Base-by-base conservation (phyloP, 2,888 invertebrate species). In the Agrenia bidenticulata region DNA sequence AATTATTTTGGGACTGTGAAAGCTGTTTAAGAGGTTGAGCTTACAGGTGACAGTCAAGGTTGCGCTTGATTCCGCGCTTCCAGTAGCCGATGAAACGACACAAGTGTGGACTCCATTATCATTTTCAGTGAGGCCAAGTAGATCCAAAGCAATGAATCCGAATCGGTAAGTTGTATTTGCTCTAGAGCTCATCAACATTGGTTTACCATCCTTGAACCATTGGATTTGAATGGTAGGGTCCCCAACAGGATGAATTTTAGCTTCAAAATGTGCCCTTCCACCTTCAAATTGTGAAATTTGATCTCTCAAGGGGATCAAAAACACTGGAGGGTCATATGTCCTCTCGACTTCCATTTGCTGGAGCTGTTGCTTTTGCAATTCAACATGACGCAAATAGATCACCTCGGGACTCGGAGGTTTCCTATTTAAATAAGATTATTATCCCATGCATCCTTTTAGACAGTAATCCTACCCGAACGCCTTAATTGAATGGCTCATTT, bases 191-290 rank as follows among this genome's bases (percentile, higher is more conserved):
- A 64, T 62, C 0, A 24, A 58, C 61, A 65, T 24, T 11, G 62
- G 94, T 95, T 93, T 79, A 93, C 93, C 85, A 81, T 97, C 94
- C 79, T 90, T 87, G 80, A 88, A 92, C 96, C 96, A 98, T 83
- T 96, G 94, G 77, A 97, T 92, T 78, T 88, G 88, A 93, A 97
- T 93, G 58, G 89, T 90, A 73, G 96, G 94, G 82, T 98, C 97
- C 76, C 95, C 95, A 78, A 95, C 92, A 76, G 97, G 97, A 82
- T 93, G 92, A 82, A 97, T 91, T 81, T 94, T 89, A 80, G 95
- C 96, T 84, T 98, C 97, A 84, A 98, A 94, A 84, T 96, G 94
- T 78, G 94, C 88, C 79, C 92, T 88, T 79, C 92, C 92, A 81
- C 95, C 93, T 83, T 96, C 96, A 79, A 88, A 85, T 80, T 92